Evolutionary conservation across 2,113 vertebrate species (phyloP), one percentile per base, ranked within the genome.

Genomic region (Boulengeromyrus knoepffleri): DNA sequence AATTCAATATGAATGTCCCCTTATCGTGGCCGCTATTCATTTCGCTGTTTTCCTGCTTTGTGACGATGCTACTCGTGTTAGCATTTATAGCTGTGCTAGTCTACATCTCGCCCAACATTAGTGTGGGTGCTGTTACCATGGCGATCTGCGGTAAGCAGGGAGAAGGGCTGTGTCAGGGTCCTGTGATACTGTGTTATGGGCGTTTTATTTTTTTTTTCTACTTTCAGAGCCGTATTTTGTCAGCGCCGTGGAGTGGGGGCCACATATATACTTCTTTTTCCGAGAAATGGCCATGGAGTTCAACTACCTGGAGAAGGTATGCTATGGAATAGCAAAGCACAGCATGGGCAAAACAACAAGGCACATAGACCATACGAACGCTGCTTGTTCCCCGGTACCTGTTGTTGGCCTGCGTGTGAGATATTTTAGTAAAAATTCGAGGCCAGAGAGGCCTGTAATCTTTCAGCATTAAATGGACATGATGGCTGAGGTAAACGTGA

Each of bases 191-290:
- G 0, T 19, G 49, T 89, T 80, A 89, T 13, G 13, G 21, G 31
- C 13, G 1, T 91, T 46, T 88, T n/a, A n/a, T n/a, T 86, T 6
- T 21, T 58, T 58, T 56, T 58, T 19, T 58, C 91, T 39, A 89
- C 85, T 95, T 92, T 42, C 93, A 98, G 98, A 99, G 94, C 98
- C 98, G 2, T 99, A 97, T 93, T 99, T 99, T 0, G 97, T 99
- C 90, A 98, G 97, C 0, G 97, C 98, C 0, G 97, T 99, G 93
- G 98, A 99, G 88, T 99, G 98, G 97, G 97, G 95, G 19, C 95
- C 96, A 90, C 98, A 99, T 31, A 97, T 99, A 91, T 99, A 99
- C 93, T 99, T 99, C 95, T 99, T 99, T 96, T 99, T 99, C 96
- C 94, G 98, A 91, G 99, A 99, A 94, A 98, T 99, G 27, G 99